Evolutionary conservation across 1,140 invertebrate genomes (phyloP).

Genomic region (Phymastichus coffea): DNA sequence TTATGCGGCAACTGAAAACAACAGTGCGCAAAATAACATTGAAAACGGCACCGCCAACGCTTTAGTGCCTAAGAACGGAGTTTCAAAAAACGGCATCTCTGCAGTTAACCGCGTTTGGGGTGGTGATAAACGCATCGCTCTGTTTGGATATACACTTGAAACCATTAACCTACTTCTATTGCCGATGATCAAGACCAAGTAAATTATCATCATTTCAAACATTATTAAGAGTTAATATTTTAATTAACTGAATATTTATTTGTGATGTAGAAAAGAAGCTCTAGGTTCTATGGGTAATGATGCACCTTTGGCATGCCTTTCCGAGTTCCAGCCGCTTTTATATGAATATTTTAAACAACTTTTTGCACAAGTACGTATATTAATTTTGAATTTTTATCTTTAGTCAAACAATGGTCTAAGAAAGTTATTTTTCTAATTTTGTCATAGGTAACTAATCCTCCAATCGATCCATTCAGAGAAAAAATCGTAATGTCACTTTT

Average conservation of each 20-base stretch:
- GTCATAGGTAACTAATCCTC: slow-evolving; percentile 92
- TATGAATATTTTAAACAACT: slow-evolving; percentile 99
- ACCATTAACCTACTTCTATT: slow-evolving; percentile 91
- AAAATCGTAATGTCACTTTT: slow-evolving; percentile 98
- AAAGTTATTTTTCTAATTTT: slow-evolving; percentile 20
- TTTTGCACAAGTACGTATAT: slow-evolving; percentile 83
- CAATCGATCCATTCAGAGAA: slow-evolving; percentile 99
- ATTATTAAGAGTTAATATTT: too few species aligned
- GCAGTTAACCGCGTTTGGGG: slow-evolving; percentile 61
- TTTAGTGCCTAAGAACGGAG: slow-evolving; percentile 28
- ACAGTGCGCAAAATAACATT: too few species aligned
- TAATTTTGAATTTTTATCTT: background rate
- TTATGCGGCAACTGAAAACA: slow-evolving; percentile 38
- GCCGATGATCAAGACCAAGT: slow-evolving; percentile 97
- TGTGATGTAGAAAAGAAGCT: slow-evolving; percentile 86
- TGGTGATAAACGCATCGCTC: slow-evolving; percentile 80
- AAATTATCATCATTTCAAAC: slow-evolving; percentile 48
- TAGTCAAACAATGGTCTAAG: background rate
- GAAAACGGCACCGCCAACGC: slow-evolving; percentile 48
- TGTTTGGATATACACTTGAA: slow-evolving; percentile 95
- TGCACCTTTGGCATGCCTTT: slow-evolving; percentile 93
- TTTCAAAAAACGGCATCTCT: slow-evolving; percentile 41
- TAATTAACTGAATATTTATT: slow-evolving; percentile 3
- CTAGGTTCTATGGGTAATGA: slow-evolving; percentile 99
- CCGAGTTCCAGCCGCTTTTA: slow-evolving; percentile 88